phyloP scores from a whole-genome alignment of 2,888 invertebrate species.

The Penaeus monodon region DNA sequence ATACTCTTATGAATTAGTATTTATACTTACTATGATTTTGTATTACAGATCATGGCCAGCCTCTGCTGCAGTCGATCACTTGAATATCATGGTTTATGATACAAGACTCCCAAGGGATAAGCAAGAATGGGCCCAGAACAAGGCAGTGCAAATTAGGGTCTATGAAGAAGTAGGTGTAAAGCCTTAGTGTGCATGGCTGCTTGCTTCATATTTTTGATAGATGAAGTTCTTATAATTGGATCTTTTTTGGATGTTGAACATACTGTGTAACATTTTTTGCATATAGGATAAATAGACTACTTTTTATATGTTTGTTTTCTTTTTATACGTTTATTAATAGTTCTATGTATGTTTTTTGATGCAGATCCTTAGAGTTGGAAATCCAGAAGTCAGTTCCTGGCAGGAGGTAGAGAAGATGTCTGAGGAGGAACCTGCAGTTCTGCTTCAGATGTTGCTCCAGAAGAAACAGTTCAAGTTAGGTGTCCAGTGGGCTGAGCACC shows the following conservation, averaged over 20 bases:
- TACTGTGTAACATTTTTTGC: too few relatives aligned
- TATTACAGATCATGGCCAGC: conserved; percentile 38
- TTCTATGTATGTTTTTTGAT: neutral
- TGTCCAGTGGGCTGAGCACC: conserved; percentile 46
- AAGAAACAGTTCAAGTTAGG: conserved; percentile 48
- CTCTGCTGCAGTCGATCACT: conserved; percentile 22
- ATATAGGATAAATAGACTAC: too few relatives aligned
- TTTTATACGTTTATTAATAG: neutral
- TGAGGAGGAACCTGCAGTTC: conserved; percentile 10
- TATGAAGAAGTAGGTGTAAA: conserved; percentile 32
- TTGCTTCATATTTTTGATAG: neutral
- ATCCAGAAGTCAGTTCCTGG: conserved; percentile 17
- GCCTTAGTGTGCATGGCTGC: neutral
- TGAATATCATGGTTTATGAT: conserved; percentile 34
- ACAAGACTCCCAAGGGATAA: conserved; percentile 1
- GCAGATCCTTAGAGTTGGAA: conserved; percentile 40
- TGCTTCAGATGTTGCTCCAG: conserved; percentile 42
- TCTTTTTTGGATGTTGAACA: too few relatives aligned
- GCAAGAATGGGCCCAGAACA: conserved; percentile 19
- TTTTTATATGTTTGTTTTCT: too few relatives aligned
- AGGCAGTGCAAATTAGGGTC: conserved; percentile 25
- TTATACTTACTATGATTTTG: neutral
- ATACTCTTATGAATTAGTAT: neutral
- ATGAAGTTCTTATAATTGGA: neutral
- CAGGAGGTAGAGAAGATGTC: conserved; percentile 49